Base-by-base conservation (phyloP, 2,888 invertebrate genomes). In the Oscheius sp. region DNA sequence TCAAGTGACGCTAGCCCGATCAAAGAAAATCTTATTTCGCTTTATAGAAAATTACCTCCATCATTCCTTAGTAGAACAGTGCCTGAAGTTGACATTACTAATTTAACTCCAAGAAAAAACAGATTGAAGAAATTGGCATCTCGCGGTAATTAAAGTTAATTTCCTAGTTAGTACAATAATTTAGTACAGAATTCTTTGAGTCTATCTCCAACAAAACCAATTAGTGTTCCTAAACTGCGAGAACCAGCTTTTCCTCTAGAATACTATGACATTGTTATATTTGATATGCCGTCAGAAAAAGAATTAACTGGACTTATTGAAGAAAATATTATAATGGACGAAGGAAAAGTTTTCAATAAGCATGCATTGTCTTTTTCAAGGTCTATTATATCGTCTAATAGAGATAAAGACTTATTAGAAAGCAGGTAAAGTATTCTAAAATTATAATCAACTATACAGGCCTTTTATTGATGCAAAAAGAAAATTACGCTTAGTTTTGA, bases 401-500 rank as follows among this genome's bases (percentile, higher is more conserved):
- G n/a, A n/a, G n/a, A n/a, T n/a, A n/a, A n/a, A n/a, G n/a, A n/a
- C n/a, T n/a, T n/a, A n/a, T n/a, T n/a, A n/a, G n/a, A n/a, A n/a
- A n/a, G n/a, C n/a, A n/a, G n/a, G n/a, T n/a, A n/a, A n/a, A n/a
- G n/a, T n/a, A n/a, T n/a, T n/a, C n/a, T n/a, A n/a, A n/a, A n/a
- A n/a, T n/a, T n/a, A n/a, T n/a, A n/a, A n/a, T n/a, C n/a, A n/a
- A n/a, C n/a, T n/a, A n/a, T n/a, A n/a, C n/a, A n/a, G n/a, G 23
- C 42, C 52, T 15, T 64, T 34, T 25, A 31, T 67, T n/a, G 53
- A 65, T 34, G 71, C n/a, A 61, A 72, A 45, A 65, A 91, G 93
- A 76, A 96, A 96, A 86, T 89, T 97, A 71, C 91, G 96, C 25
- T 90, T 93, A 80, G 96, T 96, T 65, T 90, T 97, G 34, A 93